Evolutionary conservation across 2,113 vertebrate genomes (phyloP).

Genomic region (Carassius auratus): DNA sequence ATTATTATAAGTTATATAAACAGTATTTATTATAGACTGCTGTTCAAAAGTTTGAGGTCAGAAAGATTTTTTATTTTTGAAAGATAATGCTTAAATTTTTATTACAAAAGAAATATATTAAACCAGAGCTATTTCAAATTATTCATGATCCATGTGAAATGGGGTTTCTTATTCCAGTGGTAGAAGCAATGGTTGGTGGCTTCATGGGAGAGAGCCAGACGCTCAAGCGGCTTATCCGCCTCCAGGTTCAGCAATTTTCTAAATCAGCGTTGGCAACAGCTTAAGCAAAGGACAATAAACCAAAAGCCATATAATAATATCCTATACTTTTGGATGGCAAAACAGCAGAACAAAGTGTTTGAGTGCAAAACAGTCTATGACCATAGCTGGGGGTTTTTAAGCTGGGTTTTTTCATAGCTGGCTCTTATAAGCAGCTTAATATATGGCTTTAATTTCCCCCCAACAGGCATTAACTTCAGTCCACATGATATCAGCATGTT

Average conservation of each 20-base stretch:
- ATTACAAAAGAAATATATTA: too few species aligned
- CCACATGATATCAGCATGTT: conserved; percentile 25
- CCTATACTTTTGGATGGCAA: background rate
- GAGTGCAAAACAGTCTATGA: background rate
- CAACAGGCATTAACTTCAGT: background rate
- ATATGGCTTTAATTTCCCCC: background rate
- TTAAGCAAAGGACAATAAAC: conserved; percentile 44
- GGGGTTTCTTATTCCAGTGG: fast-evolving
- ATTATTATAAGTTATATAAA: background rate
- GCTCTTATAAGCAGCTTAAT: background rate
- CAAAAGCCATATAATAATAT: background rate
- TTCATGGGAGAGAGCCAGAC: fast-evolving
- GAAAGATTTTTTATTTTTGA: background rate
- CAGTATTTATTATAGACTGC: background rate
- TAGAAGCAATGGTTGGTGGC: conserved; percentile 62
- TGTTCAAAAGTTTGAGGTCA: background rate
- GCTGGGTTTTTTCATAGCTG: too few species aligned
- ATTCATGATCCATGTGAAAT: background rate
- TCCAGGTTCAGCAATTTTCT: background rate
- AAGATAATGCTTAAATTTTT: background rate
- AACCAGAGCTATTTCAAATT: too few species aligned
- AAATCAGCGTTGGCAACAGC: conserved; percentile 24
- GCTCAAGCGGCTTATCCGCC: conserved; percentile 52
- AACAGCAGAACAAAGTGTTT: background rate
- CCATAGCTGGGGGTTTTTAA: background rate